Evolutionary conservation across 2,797 vertebrate genomes (phyloP).

Genomic region (Rhinatrema bivittatum): DNA sequence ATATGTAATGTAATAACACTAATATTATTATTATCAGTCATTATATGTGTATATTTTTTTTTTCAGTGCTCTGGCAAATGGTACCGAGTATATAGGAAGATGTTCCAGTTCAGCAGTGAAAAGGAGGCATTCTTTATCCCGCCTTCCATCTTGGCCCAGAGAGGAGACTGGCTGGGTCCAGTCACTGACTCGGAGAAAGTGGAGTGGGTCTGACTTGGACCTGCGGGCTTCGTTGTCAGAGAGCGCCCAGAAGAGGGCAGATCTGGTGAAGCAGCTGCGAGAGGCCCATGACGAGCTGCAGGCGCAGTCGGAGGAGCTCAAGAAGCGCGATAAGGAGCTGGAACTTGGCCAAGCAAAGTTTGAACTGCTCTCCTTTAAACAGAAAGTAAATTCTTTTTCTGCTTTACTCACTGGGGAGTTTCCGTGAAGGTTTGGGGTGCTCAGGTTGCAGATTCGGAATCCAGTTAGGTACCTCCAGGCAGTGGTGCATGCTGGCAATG

Average conservation of each 20-base stretch:
- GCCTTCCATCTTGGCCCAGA: constrained; percentile 14
- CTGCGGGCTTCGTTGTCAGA: constrained; percentile 24
- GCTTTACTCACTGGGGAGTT: neutral
- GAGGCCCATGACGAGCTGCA: constrained; percentile 31
- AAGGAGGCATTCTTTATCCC: constrained; percentile 52
- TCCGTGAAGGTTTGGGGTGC: neutral
- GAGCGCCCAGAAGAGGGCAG: constrained; percentile 26
- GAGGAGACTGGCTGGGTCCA: constrained; percentile 8
- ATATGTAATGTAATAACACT: too few species aligned
- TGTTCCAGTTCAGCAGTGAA: neutral
- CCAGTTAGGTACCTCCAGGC: neutral
- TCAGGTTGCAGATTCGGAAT: neutral
- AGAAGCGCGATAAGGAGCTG: constrained; percentile 33
- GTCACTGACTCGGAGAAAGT: constrained; percentile 12
- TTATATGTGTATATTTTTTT: too few species aligned
- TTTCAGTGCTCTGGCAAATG: neutral
- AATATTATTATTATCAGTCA: too few species aligned
- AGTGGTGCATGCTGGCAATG: neutral
- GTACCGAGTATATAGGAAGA: neutral
- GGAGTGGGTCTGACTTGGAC: constrained; percentile 13
- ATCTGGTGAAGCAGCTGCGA: constrained; percentile 30
- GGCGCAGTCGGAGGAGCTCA: constrained; percentile 38
- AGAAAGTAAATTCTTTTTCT: constrained; percentile 46
- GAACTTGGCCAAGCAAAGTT: constrained; percentile 29
- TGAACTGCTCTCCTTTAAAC: constrained; percentile 47